Percentiles rank a stretch among this genome's conserved stretches.
Conservation (phyloP, 2,113 vertebrate species). For the Orcinus orca region DNA sequence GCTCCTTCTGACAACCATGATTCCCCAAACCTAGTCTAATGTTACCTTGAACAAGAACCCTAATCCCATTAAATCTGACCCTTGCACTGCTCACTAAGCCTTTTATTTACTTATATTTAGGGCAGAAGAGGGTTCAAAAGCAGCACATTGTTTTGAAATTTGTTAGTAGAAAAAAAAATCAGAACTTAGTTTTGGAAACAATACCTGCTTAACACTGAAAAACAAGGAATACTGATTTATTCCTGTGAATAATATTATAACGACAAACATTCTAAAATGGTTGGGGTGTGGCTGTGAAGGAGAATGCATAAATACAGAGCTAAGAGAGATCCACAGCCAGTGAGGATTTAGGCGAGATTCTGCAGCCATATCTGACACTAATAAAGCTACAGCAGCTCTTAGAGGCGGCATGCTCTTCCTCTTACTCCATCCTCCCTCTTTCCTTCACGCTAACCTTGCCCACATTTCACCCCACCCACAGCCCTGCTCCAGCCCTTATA, state of each 20-base stretch:
- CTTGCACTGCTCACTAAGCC: slow-evolving; percentile 30
- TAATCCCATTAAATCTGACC: slow-evolving; percentile 77
- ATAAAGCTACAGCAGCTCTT: slow-evolving; percentile 18
- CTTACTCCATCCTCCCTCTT: neutral
- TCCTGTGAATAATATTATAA: neutral
- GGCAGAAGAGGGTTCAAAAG: slow-evolving; percentile 38
- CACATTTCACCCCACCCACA: neutral
- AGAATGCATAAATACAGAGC: slow-evolving; percentile 10
- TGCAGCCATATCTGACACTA: neutral
- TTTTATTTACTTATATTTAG: slow-evolving; percentile 71
- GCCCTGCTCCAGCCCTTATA: neutral
- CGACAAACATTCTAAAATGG: neutral
- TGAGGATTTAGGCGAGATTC: neutral
- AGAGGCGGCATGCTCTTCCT: neutral
- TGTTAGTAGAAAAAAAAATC: neutral
- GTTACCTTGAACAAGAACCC: slow-evolving; percentile 67
- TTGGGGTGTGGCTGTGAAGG: neutral
- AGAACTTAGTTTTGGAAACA: slow-evolving; percentile 46
- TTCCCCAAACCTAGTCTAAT: slow-evolving; percentile 63
- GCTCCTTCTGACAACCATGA: slow-evolving; percentile 38
- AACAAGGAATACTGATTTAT: neutral
- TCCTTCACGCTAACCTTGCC: neutral
- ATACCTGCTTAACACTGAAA: slow-evolving; percentile 1
- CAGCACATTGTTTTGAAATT: slow-evolving; percentile 14
- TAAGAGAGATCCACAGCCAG: slow-evolving; percentile 1